Percentiles rank a stretch among this genome's conserved stretches.
phyloP scores from a whole-genome alignment of 2,113 vertebrate species.

The Myotis brandtii region DNA sequence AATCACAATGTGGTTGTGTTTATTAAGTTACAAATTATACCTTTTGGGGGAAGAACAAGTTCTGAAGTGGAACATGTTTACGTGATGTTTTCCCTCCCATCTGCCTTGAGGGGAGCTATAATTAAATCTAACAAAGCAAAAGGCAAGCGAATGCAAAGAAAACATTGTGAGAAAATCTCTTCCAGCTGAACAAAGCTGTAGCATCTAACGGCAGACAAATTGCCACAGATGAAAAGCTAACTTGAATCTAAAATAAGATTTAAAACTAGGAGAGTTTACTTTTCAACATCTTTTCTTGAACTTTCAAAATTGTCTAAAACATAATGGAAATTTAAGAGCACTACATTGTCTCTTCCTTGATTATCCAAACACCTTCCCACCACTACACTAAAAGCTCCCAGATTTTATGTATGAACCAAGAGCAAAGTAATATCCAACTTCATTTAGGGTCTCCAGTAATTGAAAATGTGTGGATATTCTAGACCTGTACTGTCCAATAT shows the following conservation, averaged over 20 bases:
- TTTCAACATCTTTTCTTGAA: background rate
- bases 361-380: background rate
- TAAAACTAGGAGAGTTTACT: constrained; percentile 35
- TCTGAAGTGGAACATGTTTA: constrained; percentile 69
- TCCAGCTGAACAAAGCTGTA: constrained; percentile 61
- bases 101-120: constrained; percentile 69
- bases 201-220: background rate
- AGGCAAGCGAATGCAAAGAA: constrained; percentile 66
- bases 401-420: background rate
- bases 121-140: constrained; percentile 78
- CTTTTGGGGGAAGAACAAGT: constrained; percentile 74
- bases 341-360: background rate
- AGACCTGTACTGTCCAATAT: background rate
- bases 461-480: background rate
- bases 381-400: background rate
- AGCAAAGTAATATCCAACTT: background rate
- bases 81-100: constrained; percentile 58
- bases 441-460: background rate
- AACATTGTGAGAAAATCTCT: constrained; percentile 70
- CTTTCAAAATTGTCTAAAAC: constrained; percentile 18
- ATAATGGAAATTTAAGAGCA: background rate
- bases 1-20: constrained; percentile 67
- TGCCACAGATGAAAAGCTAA: constrained; percentile 35
- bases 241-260: constrained; percentile 56
- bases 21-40: constrained; percentile 78